These are phyloP conservation scores for Parazoanthus atlanticus DNA, from an alignment of 92 coral and sea anemone species.

Conservation along the genomic window DNA sequence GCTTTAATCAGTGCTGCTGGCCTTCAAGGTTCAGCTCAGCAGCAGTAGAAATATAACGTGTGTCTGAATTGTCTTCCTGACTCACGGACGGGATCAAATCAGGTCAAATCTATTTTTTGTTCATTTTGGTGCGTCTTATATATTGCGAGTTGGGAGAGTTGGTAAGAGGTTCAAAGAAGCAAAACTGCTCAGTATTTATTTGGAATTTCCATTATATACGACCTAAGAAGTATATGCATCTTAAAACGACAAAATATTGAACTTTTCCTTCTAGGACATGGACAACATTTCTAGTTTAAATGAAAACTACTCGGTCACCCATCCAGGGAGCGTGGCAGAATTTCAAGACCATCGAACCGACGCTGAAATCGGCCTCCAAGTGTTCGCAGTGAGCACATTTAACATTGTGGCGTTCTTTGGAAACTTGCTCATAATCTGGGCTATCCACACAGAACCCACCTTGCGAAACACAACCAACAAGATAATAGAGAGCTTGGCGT, in stretches of 20 bases:
- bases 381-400: conserved; percentile 1
- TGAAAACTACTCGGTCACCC: neutral
- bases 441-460: conserved; percentile 24
- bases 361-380: conserved; percentile 16
- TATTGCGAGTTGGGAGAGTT: neutral
- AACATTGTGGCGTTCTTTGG: conserved; percentile 35
- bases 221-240: neutral
- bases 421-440: conserved; percentile 28
- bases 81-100: neutral
- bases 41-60: neutral
- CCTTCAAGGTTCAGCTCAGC: neutral
- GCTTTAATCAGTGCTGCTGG: neutral
- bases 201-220: too few relatives aligned
- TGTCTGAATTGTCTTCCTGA: neutral
- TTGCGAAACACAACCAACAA: conserved; percentile 27
- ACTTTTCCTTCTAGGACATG: neutral
- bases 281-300: neutral
- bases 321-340: too few relatives aligned
- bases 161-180: too few relatives aligned
- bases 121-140: neutral
- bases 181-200: too few relatives aligned
- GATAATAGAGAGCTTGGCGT: conserved; percentile 27
- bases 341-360: conserved; percentile 28
- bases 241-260: neutral
- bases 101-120: neutral